These are phyloP conservation scores for Drosophila fungiperda DNA, from an alignment of 2,888 invertebrate genomes.

Conservation along the genomic window DNA sequence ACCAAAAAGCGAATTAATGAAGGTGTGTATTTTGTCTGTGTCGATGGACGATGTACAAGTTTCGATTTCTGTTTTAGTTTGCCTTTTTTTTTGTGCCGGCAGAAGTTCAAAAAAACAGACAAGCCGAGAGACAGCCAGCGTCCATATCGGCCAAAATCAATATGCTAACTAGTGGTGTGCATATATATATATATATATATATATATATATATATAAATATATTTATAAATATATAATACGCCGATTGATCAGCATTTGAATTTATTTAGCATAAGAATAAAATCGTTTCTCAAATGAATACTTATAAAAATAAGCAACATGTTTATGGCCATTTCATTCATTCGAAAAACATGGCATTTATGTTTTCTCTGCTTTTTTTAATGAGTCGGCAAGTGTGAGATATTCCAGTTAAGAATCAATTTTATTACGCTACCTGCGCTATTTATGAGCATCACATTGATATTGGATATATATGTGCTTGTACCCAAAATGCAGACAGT, in stretches of 20 bases:
- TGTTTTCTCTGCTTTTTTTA: conserved; percentile 13
- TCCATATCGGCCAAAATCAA: conserved; percentile 40
- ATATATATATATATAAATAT: neutral
- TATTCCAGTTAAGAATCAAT: conserved; percentile 40
- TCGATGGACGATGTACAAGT: conserved; percentile 44
- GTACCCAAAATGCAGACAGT: conserved; percentile 16
- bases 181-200: conserved; percentile 20
- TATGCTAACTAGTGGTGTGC: conserved; percentile 42
- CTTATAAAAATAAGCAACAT: conserved; percentile 27
- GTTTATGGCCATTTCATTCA: conserved; percentile 58
- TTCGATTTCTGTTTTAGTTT: conserved; percentile 28
- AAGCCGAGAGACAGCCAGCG: conserved; percentile 1
- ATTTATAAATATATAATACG: conserved; percentile 44
- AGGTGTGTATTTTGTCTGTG: conserved; percentile 56
- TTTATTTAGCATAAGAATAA: conserved; percentile 74
- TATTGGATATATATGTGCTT: conserved; percentile 35
- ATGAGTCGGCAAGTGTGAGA: conserved; percentile 34
- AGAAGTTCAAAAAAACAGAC: conserved; percentile 61
- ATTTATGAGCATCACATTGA: conserved; percentile 50
- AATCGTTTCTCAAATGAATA: conserved; percentile 75
- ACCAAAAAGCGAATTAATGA: conserved; percentile 77
- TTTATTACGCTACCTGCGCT: conserved; percentile 47
- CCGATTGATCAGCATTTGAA: conserved; percentile 74
- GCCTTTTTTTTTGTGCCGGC: conserved; percentile 47
- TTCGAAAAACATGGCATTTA: conserved; percentile 64